Conservation (phyloP, 1,140 invertebrate genomes). For the Rhopalosiphum maidis region DNA sequence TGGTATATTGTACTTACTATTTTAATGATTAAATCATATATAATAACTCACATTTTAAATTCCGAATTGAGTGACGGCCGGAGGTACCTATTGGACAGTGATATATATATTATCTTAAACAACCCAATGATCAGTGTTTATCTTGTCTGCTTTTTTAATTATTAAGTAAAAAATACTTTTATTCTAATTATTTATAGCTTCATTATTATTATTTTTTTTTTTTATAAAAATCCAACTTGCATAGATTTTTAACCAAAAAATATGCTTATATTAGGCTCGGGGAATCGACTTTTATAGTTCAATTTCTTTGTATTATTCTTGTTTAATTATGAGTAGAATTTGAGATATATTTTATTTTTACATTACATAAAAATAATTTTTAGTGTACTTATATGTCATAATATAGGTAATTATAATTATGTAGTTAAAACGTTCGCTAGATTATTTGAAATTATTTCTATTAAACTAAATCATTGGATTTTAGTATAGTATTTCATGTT, state of each 20-base stretch:
- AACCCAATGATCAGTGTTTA: background rate
- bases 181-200: background rate
- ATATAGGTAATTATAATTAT: no score
- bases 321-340: background rate
- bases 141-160: background rate
- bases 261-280: background rate
- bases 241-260: background rate
- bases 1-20: background rate
- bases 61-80: background rate
- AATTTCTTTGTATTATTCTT: background rate
- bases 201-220: background rate
- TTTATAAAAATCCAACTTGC: background rate
- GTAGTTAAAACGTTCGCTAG: background rate
- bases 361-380: background rate
- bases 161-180: background rate
- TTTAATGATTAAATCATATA: background rate
- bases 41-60: background rate
- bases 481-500: no score
- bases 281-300: background rate
- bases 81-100: background rate
- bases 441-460: background rate
- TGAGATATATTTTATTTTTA: background rate
- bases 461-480: no score
- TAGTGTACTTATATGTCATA: no score
- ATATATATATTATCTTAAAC: background rate